Percentiles rank a stretch among this genome's conserved stretches.
phyloP scores from a whole-genome alignment of 1,140 invertebrate species.

The Drosophila miranda region DNA sequence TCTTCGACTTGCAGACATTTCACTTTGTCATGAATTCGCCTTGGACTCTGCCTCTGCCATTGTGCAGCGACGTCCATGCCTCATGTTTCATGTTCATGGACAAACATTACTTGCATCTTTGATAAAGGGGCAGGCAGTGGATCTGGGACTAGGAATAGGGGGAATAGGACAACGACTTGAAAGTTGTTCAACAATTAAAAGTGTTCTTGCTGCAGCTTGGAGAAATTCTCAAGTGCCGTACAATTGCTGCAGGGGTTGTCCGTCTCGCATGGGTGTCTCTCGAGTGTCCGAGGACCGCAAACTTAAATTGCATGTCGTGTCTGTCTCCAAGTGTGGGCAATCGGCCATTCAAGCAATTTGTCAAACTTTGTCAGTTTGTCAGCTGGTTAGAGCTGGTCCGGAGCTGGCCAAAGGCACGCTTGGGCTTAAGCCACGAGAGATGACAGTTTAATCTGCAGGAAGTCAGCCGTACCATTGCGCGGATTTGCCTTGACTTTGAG shows the following conservation, averaged over 20 bases:
- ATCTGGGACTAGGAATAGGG: not conserved
- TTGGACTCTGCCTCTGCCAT: slow-evolving; percentile 7
- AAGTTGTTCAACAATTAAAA: slow-evolving; percentile 57
- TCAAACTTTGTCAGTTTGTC: slow-evolving; percentile 21
- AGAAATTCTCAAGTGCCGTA: slow-evolving; percentile 25
- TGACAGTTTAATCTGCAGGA: slow-evolving; percentile 43
- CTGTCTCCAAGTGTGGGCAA: slow-evolving; percentile 40
- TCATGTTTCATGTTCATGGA: slow-evolving; percentile 48
- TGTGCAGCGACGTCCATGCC: slow-evolving; percentile 26
- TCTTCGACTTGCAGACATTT: slow-evolving; percentile 26
- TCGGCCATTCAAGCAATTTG: slow-evolving; percentile 52
- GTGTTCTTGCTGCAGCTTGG: slow-evolving; percentile 31
- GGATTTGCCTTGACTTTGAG: not conserved
- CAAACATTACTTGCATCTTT: slow-evolving; percentile 59
- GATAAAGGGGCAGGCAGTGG: slow-evolving; percentile 17
- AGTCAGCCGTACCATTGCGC: not conserved
- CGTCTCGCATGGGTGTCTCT: slow-evolving; percentile 22
- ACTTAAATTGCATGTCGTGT: slow-evolving; percentile 56
- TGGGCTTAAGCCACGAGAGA: slow-evolving; percentile 23
- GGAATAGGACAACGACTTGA: slow-evolving; percentile 4
- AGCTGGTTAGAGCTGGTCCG: no score
- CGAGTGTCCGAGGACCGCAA: slow-evolving; percentile 37
- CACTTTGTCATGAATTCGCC: slow-evolving; percentile 46
- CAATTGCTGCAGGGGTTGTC: slow-evolving; percentile 28
- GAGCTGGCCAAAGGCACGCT: slow-evolving; percentile 10